Base-by-base conservation (phyloP, 2,888 invertebrate species). In the Microchrysa polita region DNA sequence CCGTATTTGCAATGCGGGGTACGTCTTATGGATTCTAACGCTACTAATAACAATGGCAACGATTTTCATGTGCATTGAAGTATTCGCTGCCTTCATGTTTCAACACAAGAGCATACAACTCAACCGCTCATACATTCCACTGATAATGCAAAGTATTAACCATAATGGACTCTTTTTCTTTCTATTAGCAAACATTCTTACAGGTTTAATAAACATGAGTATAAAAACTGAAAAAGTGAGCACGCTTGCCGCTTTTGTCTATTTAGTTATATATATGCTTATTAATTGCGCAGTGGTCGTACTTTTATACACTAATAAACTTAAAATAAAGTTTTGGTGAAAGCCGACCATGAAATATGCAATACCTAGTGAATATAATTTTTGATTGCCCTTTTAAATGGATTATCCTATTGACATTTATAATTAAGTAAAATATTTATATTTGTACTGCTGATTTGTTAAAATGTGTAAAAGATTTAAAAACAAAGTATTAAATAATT, bases 111-210 rank as follows among this genome's bases (percentile, higher is more conserved):
- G 18, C 34, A 72, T 61, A 23, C 34, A 72, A n/a, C 44, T 52
- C 5, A 42, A 78, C 88, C 63, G 82, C 65, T 53, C 80, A 44
- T 81, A 80, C 76, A 83, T 87, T 16, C 89, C 92, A 63, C 80
- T 87, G 52, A 87, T 93, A 76, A 87, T 92, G 69, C 88, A 90
- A 77, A 89, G 91, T 18, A 87, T 96, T 34, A 95, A 94, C 84
- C 90, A 88, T 76, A 95, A 95, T 85, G 95, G 94, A 1, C 85
- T 97, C 40, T 81, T 89, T n/a, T 94, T 92, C 83, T 98, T 98
- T 82, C 85, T 98, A 71, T 77, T 92, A 14, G 90, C 92, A 1
- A 98, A 98, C 86, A 77, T 97, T 40, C 81, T 93, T 16, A 98
- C 97, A 0, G 97, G 97, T 10, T 80, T 89, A 2, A 87, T 96